A percentile compares a stretch with the other conserved stretches of the same genome.
Conservation (phyloP, 2,888 invertebrate genomes). For the Mythimna lalbum region DNA sequence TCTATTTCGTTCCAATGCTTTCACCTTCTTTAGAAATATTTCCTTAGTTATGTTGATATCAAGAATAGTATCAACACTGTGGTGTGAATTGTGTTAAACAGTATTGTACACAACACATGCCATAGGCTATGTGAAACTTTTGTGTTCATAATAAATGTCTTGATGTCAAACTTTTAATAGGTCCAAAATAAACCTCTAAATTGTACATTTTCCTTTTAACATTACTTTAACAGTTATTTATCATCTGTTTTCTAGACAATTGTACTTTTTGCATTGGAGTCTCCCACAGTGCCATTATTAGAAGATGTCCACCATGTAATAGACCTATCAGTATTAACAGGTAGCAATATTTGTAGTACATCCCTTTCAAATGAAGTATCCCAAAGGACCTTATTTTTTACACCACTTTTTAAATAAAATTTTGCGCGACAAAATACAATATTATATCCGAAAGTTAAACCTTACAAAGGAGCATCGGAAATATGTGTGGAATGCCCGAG, state of each 20-base stretch:
- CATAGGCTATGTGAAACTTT: neutral
- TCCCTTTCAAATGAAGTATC: constrained; percentile 30
- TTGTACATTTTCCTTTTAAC: constrained; percentile 3
- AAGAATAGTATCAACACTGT: neutral
- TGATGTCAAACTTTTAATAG: neutral
- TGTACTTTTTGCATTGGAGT: constrained; percentile 11
- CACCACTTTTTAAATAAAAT: constrained; percentile 34
- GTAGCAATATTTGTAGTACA: constrained; percentile 51
- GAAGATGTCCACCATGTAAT: constrained; percentile 28
- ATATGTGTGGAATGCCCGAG: constrained; percentile 70
- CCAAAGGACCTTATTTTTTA: constrained; percentile 32
- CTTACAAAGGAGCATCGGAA: constrained; percentile 57
- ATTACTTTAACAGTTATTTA: constrained; percentile 3
- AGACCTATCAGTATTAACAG: constrained; percentile 42
- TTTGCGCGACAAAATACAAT: constrained; percentile 51
- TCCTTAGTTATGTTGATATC: neutral
- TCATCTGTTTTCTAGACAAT: constrained; percentile 10
- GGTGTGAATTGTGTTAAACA: constrained; percentile 33
- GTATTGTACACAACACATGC: constrained; percentile 14
- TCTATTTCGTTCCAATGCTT: neutral
- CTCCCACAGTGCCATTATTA: constrained; percentile 22
- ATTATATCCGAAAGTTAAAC: constrained; percentile 32
- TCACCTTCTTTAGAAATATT: constrained; percentile 14
- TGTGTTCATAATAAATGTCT: neutral
- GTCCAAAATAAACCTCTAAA: neutral